Conservation (phyloP, 2,888 invertebrate genomes). For the Chrysolina americana region DNA sequence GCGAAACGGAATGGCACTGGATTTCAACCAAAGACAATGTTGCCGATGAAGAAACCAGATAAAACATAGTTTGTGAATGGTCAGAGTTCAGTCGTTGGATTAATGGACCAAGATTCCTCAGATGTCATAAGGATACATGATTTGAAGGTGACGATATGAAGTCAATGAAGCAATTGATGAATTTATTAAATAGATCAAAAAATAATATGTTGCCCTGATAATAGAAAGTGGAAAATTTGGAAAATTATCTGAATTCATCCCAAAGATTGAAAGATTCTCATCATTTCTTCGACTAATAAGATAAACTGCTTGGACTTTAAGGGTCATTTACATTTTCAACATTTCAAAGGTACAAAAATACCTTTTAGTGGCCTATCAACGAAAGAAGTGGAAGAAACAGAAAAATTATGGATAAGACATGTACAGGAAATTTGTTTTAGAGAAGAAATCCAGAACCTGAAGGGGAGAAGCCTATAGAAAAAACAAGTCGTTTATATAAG, state of each 20-base stretch:
- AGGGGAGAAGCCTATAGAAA: not conserved
- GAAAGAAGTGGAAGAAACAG: not conserved
- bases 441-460: not conserved
- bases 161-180: no score
- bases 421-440: not conserved
- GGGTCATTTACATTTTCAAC: no score
- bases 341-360: no score
- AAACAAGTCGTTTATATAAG: not conserved
- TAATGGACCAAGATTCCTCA: not conserved
- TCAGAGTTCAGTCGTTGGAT: not conserved
- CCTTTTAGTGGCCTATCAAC: not conserved
- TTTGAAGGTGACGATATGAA: no score
- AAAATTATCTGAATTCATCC: no score
- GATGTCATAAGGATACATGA: not conserved
- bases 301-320: no score
- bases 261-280: no score
- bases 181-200: no score
- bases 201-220: not conserved
- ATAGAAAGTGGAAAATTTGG: not conserved
- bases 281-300: no score
- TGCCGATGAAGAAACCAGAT: not conserved
- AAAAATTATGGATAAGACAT: not conserved
- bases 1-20: not conserved
- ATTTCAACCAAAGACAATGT: not conserved
- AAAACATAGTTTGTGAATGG: not conserved